Base-by-base conservation (phyloP, 2,113 vertebrate genomes). In the Patagioenas fasciata region DNA sequence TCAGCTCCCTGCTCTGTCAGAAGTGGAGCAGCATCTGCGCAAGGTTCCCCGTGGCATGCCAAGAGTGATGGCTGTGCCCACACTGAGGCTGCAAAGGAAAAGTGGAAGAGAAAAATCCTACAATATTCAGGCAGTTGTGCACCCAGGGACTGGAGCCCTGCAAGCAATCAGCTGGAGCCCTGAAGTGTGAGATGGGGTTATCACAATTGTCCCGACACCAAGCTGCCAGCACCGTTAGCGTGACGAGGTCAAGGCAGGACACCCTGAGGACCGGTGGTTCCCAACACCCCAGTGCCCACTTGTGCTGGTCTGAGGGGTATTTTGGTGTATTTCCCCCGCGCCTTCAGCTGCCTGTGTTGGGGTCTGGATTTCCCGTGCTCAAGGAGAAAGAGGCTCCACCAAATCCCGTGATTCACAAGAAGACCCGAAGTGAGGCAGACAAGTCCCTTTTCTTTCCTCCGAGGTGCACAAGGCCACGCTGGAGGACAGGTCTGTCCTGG, bases 191-290 rank as follows among this genome's bases (percentile, higher is more conserved):
- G 32, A 20, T 38, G 18, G 9, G 51, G 47, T 53, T 57, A 40
- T 67, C 78, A 2, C 21, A 3, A 13, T 2, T 11, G 19, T 20
- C 82, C 66, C 6, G 31, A 42, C n/a, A 26, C 16, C 12, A 15
- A 20, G 50, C 81, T 62, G 65, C 10, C 9, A 3, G 48, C 1
- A 0, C 24, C 2, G 0, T 48, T 17, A 23, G 36, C 0, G 1
- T 11, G 38, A 17, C 1, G 9, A 64, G 70, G 69, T 24, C 32
- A 47, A 14, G 24, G 62, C 17, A 11, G 57, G 62, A 34, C 25
- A 6, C 36, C 18, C 26, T 2, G 13, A 10, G 32, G 13, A 34
- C 32, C 47, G 71, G 32, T 3, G 2, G 6, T 74, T 40, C 61
- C 47, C 38, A 29, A 4, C 64, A 66, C 25, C 25, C 51, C 47